Conservation (phyloP, 2,888 invertebrate genomes). For the Gnatocerus cornutus region DNA sequence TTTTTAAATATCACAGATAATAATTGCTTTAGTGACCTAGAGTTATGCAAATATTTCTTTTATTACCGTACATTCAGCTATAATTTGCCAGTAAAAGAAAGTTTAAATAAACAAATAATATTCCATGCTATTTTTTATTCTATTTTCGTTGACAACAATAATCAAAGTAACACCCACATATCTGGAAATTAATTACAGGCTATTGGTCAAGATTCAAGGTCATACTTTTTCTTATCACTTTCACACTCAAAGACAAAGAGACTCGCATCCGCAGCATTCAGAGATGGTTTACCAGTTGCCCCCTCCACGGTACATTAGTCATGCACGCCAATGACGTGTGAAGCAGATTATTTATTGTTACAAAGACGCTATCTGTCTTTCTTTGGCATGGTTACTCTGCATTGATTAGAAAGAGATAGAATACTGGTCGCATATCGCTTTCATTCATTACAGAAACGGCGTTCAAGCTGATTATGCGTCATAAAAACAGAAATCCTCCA, state of each 20-base stretch:
- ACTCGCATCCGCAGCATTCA: slow-evolving; percentile 1
- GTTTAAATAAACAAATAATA: too few species aligned
- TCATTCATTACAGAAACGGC: slow-evolving; percentile 16
- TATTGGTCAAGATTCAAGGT: slow-evolving; percentile 17
- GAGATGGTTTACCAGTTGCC: slow-evolving; percentile 27
- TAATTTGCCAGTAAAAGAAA: too few species aligned
- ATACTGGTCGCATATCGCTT: not conserved
- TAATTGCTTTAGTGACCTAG: too few species aligned
- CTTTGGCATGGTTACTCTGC: not conserved
- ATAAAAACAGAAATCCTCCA: slow-evolving; percentile 40
- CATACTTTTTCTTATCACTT: slow-evolving; percentile 29
- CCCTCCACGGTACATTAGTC: slow-evolving; percentile 30
- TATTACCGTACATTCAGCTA: too few species aligned
- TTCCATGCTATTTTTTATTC: not conserved
- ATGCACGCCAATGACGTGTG: slow-evolving; percentile 33
- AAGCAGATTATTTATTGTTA: not conserved
- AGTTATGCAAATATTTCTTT: too few species aligned
- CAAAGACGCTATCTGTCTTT: not conserved
- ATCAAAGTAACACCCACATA: not conserved
- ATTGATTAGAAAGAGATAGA: slow-evolving; percentile 11
- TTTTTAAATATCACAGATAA: too few species aligned
- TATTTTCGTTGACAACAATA: not conserved
- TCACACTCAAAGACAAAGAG: slow-evolving; percentile 27
- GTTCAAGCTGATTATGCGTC: slow-evolving; percentile 36
- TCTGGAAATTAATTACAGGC: not conserved